Evolutionary conservation across 2,888 invertebrate genomes (phyloP), one percentile per base, ranked within the genome.

Genomic region (Cheiracanthium punctorium): DNA sequence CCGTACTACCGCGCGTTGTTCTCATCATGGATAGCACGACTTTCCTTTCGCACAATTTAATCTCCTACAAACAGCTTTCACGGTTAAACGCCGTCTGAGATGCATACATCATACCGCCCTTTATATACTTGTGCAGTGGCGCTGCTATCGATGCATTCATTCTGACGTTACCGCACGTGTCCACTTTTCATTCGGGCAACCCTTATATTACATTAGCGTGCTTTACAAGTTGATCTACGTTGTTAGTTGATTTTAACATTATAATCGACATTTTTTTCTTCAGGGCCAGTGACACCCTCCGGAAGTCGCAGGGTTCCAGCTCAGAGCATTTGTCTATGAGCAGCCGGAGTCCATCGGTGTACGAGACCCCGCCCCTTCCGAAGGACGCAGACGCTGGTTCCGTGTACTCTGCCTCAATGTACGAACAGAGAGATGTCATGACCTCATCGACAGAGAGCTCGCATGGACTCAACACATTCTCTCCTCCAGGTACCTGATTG

Each of bases 271-370:
- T n/a, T 52, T 58, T 7, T n/a, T 5, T 30, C 32, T 76, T 33
- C 43, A 87, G 82, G 30, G 87, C 87, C 77, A 87, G 87, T 29
- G 87, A 87, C 64, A 82, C 80, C 30, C 77, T 88, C 65, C 80
- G 81, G 58, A 88, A 88, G 77, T 88, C 80, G 73, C 88, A 82
- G 65, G 88, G 80, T 76, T 88, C 88, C 28, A 88, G 88, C 70
- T 88, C 81, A 33, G 88, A 88, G 67, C 87, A 87, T 71, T 58
- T 81, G 30, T 87, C 87, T 14, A 75, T 80, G 74, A 82, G 82
- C 79, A 88, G 88, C 48, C 79, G 88, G 28, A 88, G 88, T 43
- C 88, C 88, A 8, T 88, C 88, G 69, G 77, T 88, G 29, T 88
- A 88, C 48, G 88, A 88, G 81, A 88, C 88, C 32, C 82, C 82